phyloP scores from a whole-genome alignment of 2,113 vertebrate genomes.

The Amphiprion ocellaris region DNA sequence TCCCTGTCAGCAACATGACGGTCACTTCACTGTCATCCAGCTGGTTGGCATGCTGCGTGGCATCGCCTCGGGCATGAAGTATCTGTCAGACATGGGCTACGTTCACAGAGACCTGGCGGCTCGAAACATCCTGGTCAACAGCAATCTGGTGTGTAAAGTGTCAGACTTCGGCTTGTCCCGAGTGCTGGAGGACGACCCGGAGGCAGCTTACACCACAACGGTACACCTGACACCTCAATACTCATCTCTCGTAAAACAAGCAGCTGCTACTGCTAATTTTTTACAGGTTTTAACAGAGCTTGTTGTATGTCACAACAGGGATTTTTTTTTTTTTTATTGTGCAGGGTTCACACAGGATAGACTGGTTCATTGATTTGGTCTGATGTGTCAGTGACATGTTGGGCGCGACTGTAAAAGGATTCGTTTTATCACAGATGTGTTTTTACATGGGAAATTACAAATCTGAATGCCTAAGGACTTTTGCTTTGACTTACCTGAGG shows the following conservation, averaged over 20 bases:
- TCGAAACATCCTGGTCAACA: conserved; percentile 97
- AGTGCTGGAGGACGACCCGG: conserved; percentile 95
- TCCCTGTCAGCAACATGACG: conserved; percentile 85
- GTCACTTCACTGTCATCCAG: conserved; percentile 97
- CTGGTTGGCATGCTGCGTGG: conserved; percentile 98
- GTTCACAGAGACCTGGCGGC: conserved; percentile 97
- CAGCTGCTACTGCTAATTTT: conserved; percentile 3
- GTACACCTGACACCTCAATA: conserved; percentile 50
- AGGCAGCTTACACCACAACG: conserved; percentile 95
- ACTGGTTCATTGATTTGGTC: neutral
- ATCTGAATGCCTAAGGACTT: too few species aligned
- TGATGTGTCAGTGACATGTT: neutral
- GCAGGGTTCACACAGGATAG: neutral
- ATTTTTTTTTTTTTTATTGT: neutral
- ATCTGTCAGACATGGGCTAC: conserved; percentile 98
- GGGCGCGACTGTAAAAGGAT: too few species aligned
- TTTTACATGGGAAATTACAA: too few species aligned
- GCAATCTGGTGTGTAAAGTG: conserved; percentile 98
- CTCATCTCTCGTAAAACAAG: neutral
- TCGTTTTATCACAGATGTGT: too few species aligned
- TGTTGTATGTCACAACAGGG: neutral
- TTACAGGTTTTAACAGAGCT: conserved; percentile 11
- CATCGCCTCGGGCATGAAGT: conserved; percentile 98
- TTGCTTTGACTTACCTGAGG: too few species aligned
- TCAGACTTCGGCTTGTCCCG: conserved; percentile 98